Evolutionary conservation across 2,113 vertebrate genomes (phyloP).

Genomic region (Euleptes europaea): DNA sequence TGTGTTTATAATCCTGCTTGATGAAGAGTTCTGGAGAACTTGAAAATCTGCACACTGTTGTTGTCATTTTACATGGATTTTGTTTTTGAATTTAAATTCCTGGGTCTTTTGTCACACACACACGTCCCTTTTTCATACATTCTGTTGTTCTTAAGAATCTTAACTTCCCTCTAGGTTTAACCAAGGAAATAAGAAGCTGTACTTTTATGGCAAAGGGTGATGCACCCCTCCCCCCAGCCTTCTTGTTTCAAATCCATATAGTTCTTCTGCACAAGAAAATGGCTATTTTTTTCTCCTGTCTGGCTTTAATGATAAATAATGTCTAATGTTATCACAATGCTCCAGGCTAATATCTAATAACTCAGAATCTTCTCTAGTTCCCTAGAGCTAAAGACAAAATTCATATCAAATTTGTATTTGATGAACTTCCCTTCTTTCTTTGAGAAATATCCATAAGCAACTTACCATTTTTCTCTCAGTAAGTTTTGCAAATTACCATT

Average conservation of each 20-base stretch:
- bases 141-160: slow-evolving; percentile 12
- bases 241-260: background rate
- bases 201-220: background rate
- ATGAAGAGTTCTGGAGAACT: too few species aligned
- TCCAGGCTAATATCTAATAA: slow-evolving; percentile 19
- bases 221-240: background rate
- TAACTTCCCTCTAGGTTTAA: slow-evolving; percentile 1
- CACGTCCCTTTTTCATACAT: background rate
- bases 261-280: slow-evolving; percentile 2
- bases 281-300: background rate
- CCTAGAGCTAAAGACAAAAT: background rate
- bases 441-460: slow-evolving; percentile 12
- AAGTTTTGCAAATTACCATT: slow-evolving; percentile 7
- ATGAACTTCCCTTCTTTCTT: background rate
- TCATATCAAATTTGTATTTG: slow-evolving; percentile 14
- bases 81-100: background rate
- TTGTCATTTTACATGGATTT: background rate
- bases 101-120: background rate
- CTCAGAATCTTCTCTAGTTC: background rate
- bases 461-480: slow-evolving; percentile 5
- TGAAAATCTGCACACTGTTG: too few species aligned
- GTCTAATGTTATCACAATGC: background rate
- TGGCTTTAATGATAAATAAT: background rate
- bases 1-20: too few species aligned
- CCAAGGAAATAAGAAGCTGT: background rate